Conservation (phyloP, 92 coral and sea anemone species). For the Palythoa heliodiscus region DNA sequence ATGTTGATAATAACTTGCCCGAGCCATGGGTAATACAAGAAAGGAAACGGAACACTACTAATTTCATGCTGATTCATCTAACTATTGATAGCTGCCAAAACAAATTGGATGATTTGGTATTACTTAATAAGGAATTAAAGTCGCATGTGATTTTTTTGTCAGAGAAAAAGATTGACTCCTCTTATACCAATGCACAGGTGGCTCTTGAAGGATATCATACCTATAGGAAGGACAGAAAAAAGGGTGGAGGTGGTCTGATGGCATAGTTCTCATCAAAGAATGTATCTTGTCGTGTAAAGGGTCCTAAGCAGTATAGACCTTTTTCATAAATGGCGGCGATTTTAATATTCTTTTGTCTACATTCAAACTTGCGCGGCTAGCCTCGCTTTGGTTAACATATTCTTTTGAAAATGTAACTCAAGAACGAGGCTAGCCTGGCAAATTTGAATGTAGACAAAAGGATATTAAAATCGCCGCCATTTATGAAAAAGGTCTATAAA, state of each 20-base stretch:
- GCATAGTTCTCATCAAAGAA: slow-evolving; percentile 26
- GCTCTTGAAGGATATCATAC: too few relatives aligned
- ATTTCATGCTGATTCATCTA: slow-evolving; percentile 43
- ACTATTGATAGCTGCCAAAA: slow-evolving; percentile 30
- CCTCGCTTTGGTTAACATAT: slow-evolving; percentile 1
- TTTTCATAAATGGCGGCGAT: too few relatives aligned
- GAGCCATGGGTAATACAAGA: slow-evolving; percentile 46
- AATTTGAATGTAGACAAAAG: too few relatives aligned
- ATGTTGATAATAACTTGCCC: slow-evolving; percentile 31
- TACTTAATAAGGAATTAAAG: slow-evolving; percentile 29
- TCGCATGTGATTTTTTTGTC: slow-evolving; percentile 32
- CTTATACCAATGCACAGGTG: too few relatives aligned
- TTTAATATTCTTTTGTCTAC: too few relatives aligned
- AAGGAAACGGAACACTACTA: slow-evolving; percentile 28
- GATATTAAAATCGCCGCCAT: too few relatives aligned
- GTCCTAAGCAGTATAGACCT: too few relatives aligned
- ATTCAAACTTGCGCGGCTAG: too few relatives aligned
- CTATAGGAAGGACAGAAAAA: slow-evolving; percentile 46
- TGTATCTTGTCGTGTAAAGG: background rate
- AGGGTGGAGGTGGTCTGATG: slow-evolving; percentile 57
- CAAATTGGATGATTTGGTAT: slow-evolving; percentile 21
- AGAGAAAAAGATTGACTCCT: slow-evolving; percentile 38
- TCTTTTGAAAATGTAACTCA: too few relatives aligned
- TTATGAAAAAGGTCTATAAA: too few relatives aligned
- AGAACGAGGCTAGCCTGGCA: too few relatives aligned